Evolutionary conservation across 2,888 invertebrate species (phyloP), one percentile per base, ranked within the genome.

Genomic region (Seira musarum): DNA sequence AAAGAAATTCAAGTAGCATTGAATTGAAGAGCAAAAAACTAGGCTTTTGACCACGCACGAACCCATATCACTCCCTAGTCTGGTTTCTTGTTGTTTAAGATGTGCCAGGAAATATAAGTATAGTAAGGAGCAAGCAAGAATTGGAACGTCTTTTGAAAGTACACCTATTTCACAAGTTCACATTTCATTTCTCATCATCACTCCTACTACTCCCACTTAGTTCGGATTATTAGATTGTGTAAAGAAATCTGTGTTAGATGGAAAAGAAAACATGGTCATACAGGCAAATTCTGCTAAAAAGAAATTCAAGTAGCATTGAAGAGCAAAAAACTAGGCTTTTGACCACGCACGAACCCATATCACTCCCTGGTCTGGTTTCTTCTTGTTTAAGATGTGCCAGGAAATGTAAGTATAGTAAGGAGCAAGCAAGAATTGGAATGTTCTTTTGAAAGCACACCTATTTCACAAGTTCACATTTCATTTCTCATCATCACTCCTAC

Each of bases 221-320:
- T n/a, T n/a, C n/a, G n/a, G n/a, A n/a, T n/a, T n/a, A n/a, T n/a
- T n/a, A n/a, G n/a, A n/a, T n/a, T n/a, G n/a, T n/a, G n/a, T n/a
- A 73, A 53, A 53, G 65, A 64, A 73, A 73, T 73, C 64, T 73
- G 73, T 65, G 71, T 61, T 40, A 57, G 71, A 63, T 40, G 24
- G 19, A 60, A 57, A 21, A 35, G 6, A 61, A 21, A n/a, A 63
- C 21, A 21, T 5, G 46, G 63, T 10, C 46, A 71, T 40, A 40
- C 46, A 40, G 40, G 13, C n/a, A 40, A 40, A 40, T 40, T 40
- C 6, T 40, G 6, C 13, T 40, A 6, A n/a, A n/a, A 60, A 49
- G 46, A 71, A 63, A 22, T 15, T 25, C 24, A 63, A 71, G 61
- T 22, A 71, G 71, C 63, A 61, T 71, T 71, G 21, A 35, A 22